A percentile compares a stretch with the other conserved stretches of the same genome.
Evolutionary conservation across 2,888 invertebrate genomes (phyloP).

Genomic region (Cremastinae sp.): DNA sequence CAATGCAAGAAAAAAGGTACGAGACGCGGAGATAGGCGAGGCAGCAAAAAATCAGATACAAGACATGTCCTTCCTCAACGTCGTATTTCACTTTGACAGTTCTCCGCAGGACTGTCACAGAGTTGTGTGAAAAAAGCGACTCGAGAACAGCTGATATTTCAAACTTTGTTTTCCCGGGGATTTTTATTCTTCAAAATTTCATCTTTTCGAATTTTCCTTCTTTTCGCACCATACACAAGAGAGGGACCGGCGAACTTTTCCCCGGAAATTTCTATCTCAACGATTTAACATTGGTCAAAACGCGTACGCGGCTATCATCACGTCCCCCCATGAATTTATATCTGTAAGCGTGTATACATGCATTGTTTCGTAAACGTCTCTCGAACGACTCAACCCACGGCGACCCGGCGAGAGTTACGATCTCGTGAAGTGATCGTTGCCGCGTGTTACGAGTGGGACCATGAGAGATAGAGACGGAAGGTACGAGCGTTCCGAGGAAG

Average conservation of each 20-base stretch:
- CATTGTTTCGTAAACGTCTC: slow-evolving; percentile 40
- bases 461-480: slow-evolving; percentile 33
- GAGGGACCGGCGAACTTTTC: slow-evolving; percentile 21
- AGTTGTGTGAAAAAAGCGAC: slow-evolving; percentile 1
- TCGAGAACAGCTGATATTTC: slow-evolving; percentile 27
- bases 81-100: slow-evolving; percentile 50
- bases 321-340: not conserved
- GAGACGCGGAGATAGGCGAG: slow-evolving; percentile 10
- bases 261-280: slow-evolving; percentile 14
- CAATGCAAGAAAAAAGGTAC: slow-evolving; percentile 25
- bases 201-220: slow-evolving; percentile 32
- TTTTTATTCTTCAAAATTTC: slow-evolving; percentile 33
- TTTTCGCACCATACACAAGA: slow-evolving; percentile 12
- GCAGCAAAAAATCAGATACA: slow-evolving; percentile 23
- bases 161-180: slow-evolving; percentile 4
- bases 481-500: not conserved
- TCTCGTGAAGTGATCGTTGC: slow-evolving; percentile 43
- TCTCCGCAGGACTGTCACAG: slow-evolving; percentile 30
- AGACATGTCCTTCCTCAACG: slow-evolving; percentile 24
- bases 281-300: slow-evolving; percentile 39
- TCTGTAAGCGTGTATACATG: slow-evolving; percentile 7
- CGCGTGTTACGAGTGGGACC: slow-evolving; percentile 29
- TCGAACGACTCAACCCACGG: slow-evolving; percentile 35
- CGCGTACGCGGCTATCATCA: slow-evolving; percentile 12
- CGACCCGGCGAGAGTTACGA: slow-evolving; percentile 40